Evolutionary conservation across 2,888 invertebrate genomes (phyloP).

Genomic region (Neelides folsomi): DNA sequence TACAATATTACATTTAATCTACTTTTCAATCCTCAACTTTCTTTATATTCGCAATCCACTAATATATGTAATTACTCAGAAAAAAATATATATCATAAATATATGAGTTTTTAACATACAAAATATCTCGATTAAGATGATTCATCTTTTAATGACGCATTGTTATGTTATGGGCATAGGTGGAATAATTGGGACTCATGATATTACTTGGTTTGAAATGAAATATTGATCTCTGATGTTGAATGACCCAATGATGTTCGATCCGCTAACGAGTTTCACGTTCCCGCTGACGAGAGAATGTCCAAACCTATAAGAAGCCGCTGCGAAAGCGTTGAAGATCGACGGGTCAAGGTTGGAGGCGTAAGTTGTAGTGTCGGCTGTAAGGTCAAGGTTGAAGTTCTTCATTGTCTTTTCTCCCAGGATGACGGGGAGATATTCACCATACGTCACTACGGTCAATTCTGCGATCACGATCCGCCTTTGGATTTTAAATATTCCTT

Average conservation of each 20-base stretch:
- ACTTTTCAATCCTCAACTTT: too few species aligned
- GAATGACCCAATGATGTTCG: constrained; percentile 12
- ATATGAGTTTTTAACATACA: too few species aligned
- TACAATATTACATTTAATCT: too few species aligned
- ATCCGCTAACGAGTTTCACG: constrained; percentile 10
- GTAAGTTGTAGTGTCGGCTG: constrained; percentile 12
- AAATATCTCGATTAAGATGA: too few species aligned
- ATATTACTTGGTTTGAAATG: constrained; percentile 17
- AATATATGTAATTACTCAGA: too few species aligned
- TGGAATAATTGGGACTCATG: too few species aligned
- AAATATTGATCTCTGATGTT: constrained; percentile 22
- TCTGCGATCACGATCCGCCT: constrained; percentile 26
- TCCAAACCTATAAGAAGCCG: constrained; percentile 32
- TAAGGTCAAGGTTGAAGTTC: constrained; percentile 11
- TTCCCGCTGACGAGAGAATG: constrained; percentile 23
- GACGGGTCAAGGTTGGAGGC: constrained; percentile 17
- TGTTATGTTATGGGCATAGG: too few species aligned
- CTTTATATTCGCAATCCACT: too few species aligned
- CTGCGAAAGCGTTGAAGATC: constrained; percentile 30
- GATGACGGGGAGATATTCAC: constrained; percentile 30
- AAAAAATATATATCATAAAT: too few species aligned
- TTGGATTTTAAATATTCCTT: neutral
- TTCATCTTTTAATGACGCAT: too few species aligned
- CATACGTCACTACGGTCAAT: constrained; percentile 27
- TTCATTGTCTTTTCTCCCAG: constrained; percentile 20